Base-by-base conservation (phyloP, 2,113 vertebrate genomes). In the Cyprinodon tularosa region DNA sequence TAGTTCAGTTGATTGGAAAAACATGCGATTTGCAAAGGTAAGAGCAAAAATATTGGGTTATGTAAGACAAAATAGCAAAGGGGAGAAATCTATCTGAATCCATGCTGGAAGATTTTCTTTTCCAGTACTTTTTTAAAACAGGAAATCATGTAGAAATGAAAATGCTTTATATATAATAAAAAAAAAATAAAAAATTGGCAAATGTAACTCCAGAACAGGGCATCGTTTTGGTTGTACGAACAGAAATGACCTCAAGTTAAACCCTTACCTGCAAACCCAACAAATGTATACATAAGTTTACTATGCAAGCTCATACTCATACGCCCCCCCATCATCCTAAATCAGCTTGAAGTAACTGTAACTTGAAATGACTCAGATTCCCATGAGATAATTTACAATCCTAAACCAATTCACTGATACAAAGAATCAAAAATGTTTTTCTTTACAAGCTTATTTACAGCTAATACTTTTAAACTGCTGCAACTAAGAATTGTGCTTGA, bases 371-470 rank as follows among this genome's bases (percentile, higher is more conserved):
- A 80, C 53, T 70, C 45, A 66, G 78, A 88, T 82, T 80, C 39
- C 72, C 44, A 62, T 60, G 44, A 81, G 64, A 69, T 74, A 13
- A 82, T 83, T 84, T 82, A 87, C 81, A 87, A 72, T 85, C 65
- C 73, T 77, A 84, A 86, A 85, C 69, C 73, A 83, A 82, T 82
- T 87, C 63, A 86, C 67, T 75, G 82, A 89, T 88, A 84, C 81
- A 90, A 86, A 85, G 72, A 84, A 72, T 87, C 62, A 78, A 86
- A 90, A 80, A 75, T 76, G 72, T 86, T 62, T 86, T 88, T 29
- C 29, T 57, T 82, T 88, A 91, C 88, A 91, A 87, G 90, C 90
- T 78, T 93, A 92, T 93, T 92, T 91, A 93, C 89, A 92, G 88
- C 87, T 89, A 91, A 91, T 89, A 91, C 89, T 90, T 57, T 87